phyloP scores from a whole-genome alignment of 30 jellyfish, hydroid and myxozoan species.

The Hydractinia echinata region DNA sequence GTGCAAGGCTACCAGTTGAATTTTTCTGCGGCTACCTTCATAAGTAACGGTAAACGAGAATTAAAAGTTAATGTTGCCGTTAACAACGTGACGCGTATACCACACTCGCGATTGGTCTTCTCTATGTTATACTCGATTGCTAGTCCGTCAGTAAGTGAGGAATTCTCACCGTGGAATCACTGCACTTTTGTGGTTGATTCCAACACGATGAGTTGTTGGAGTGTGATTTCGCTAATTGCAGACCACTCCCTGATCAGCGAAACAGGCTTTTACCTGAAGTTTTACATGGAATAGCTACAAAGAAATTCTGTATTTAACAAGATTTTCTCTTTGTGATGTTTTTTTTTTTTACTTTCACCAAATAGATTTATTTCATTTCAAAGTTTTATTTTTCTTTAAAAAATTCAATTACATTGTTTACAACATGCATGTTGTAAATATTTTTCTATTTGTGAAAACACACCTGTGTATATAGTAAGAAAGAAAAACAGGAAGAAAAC shows the following conservation, averaged over 20 bases:
- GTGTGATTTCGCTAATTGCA: slow-evolving; percentile 26
- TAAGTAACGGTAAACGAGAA: background rate
- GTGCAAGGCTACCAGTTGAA: slow-evolving; percentile 39
- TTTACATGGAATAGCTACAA: slow-evolving; percentile 20
- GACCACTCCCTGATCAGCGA: slow-evolving; percentile 30
- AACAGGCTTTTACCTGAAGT: slow-evolving; percentile 36
- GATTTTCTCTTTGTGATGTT: no score
- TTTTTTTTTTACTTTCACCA: no score
- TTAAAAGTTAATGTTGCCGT: slow-evolving; percentile 12
- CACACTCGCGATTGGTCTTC: slow-evolving; percentile 21
- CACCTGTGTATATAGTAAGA: no score
- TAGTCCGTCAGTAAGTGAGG: slow-evolving; percentile 39
- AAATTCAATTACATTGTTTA: no score
- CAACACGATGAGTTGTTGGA: slow-evolving; percentile 1
- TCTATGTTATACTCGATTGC: slow-evolving; percentile 32
- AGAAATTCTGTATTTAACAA: no score
- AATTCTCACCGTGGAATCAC: slow-evolving; percentile 40
- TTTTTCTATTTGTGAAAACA: no score
- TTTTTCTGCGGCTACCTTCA: slow-evolving; percentile 22
- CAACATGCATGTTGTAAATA: no score
- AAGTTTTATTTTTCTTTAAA: no score
- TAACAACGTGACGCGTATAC: slow-evolving; percentile 19
- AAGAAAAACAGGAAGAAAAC: no score
- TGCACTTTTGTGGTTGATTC: slow-evolving; percentile 29
- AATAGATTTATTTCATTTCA: no score